Base-by-base conservation (phyloP, 2,888 invertebrate species). In the Hypolimnas misippus region DNA sequence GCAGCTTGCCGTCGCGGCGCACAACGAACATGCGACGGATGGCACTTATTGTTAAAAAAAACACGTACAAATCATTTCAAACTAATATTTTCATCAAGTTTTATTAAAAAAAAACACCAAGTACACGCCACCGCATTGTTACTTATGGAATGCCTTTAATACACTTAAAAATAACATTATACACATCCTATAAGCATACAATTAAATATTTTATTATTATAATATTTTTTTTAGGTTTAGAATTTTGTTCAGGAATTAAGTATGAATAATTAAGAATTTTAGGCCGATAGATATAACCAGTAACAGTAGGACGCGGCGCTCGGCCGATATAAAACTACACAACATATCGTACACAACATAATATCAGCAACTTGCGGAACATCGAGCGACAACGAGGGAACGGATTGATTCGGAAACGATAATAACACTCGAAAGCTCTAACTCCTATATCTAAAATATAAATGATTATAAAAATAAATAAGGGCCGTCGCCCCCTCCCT, bases 391-490 rank as follows among this genome's bases (percentile, higher is more conserved):
- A 46, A 46, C 46, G 49, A 63, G 35, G 38, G 49, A 57, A 63
- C 53, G 16, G 31, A 57, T 14, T 72, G 73, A 73, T 73, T 76
- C 44, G 2, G 49, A 49, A 44, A 49, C 49, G 35, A 78, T 75
- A 81, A 80, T 81, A 79, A 86, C 85, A 86, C 82, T 84, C 79
- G 79, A 69, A 84, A 81, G 78, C 81, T 79, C 82, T 82, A 76
- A 69, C 80, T 81, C 83, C 84, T 87, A 87, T 74, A 82, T 79
- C 86, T 89, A 89, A 75, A 82, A 84, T 88, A 89, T 88, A 88
- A 89, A 89, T 84, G 89, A 87, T 89, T 90, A 91, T 86, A 89
- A 91, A 90, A 91, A 91, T 89, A 91, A 90, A 90, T 89, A 89
- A 84, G 88, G 86, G 86, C 77, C 73, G 68, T 70, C 74, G 75